Percentiles rank a stretch among this genome's conserved stretches.
Conservation (phyloP, 92 coral and sea anemone genomes). For the Palythoa grandis region DNA sequence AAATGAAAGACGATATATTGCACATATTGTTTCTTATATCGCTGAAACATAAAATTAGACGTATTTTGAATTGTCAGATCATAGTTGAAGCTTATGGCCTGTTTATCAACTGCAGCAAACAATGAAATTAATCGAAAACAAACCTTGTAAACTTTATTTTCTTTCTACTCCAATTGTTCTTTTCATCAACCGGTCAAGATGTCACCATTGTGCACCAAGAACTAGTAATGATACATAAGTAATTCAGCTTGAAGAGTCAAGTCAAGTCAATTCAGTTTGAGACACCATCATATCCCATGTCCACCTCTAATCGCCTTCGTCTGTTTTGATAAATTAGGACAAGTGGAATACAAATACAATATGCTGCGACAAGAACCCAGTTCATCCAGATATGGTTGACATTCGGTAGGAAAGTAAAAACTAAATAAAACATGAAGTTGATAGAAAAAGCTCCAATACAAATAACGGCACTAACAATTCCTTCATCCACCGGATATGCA, state of each 20-base stretch:
- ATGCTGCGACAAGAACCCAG: slow-evolving; percentile 48
- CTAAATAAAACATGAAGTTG: slow-evolving; percentile 43
- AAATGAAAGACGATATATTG: too few relatives aligned
- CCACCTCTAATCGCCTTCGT: slow-evolving; percentile 21
- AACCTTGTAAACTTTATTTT: too few relatives aligned
- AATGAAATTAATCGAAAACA: too few relatives aligned
- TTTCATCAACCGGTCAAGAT: too few relatives aligned
- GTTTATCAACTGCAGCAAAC: too few relatives aligned
- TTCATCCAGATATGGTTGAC: slow-evolving; percentile 48
- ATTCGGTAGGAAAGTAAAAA: slow-evolving; percentile 36
- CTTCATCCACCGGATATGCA: slow-evolving; percentile 58
- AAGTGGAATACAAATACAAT: slow-evolving; percentile 23
- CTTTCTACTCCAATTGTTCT: too few relatives aligned
- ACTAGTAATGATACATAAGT: neutral
- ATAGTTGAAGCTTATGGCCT: too few relatives aligned
- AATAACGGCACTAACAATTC: slow-evolving; percentile 37
- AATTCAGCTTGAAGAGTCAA: neutral
- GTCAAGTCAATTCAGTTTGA: neutral
- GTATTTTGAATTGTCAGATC: too few relatives aligned
- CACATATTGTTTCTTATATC: too few relatives aligned
- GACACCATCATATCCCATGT: neutral
- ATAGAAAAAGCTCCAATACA: slow-evolving; percentile 33
- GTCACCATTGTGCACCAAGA: too few relatives aligned
- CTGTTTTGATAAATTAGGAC: neutral
- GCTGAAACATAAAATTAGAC: too few relatives aligned